Evolutionary conservation across 2,797 vertebrate genomes (phyloP).

Genomic region (Apodemus agrarius): DNA sequence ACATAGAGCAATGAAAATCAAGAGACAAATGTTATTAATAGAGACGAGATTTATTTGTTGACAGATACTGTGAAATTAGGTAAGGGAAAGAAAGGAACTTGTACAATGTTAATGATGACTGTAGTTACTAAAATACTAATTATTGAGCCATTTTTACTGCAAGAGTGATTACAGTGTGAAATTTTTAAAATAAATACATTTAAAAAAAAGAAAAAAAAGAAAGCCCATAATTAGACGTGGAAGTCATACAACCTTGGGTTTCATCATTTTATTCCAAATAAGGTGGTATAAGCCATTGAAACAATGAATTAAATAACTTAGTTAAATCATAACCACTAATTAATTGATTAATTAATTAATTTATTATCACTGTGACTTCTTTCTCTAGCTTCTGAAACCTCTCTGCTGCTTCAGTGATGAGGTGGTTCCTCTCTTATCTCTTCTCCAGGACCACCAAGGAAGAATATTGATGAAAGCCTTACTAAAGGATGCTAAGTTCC

Average conservation of each 20-base stretch:
- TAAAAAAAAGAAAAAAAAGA: neutral
- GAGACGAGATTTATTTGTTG: neutral
- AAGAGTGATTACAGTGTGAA: neutral
- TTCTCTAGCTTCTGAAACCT: neutral
- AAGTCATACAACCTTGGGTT: neutral
- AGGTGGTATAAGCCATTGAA: neutral
- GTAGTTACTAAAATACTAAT: neutral
- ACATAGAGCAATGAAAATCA: neutral
- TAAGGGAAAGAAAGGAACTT: neutral
- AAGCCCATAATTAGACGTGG: neutral
- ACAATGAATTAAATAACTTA: neutral
- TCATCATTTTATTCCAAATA: conserved; percentile 4
- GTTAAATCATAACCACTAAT: neutral
- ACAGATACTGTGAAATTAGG: neutral
- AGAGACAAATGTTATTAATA: neutral
- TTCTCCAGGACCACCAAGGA: neutral
- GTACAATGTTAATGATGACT: neutral
- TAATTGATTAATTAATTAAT: neutral
- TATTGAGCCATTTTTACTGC: neutral
- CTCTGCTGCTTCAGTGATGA: neutral
- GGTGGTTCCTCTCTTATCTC: neutral
- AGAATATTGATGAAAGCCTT: neutral
- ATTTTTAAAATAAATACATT: neutral
- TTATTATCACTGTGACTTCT: neutral
- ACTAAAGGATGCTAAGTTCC: neutral